Percentiles rank a stretch among this genome's conserved stretches.
Conservation (phyloP, 2,888 invertebrate species). For the Pterostichus madidus region DNA sequence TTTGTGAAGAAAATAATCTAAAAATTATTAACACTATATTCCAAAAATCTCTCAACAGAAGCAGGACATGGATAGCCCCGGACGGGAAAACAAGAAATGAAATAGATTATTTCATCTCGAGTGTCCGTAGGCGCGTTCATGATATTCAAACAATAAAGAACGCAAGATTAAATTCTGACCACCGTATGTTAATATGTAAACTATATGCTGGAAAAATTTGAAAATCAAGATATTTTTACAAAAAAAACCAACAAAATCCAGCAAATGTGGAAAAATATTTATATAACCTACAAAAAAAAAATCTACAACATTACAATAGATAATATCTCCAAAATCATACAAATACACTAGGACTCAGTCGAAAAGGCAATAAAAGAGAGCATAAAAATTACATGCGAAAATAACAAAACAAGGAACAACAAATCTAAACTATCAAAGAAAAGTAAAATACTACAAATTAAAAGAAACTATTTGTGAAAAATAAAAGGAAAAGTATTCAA, state of each 20-base stretch:
- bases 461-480: not conserved
- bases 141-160: not conserved
- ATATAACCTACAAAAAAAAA: not conserved
- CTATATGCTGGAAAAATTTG: not conserved
- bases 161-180: not conserved
- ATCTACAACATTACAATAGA: not conserved
- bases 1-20: too few relatives aligned
- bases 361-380: not conserved
- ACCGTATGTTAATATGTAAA: slow-evolving; percentile 17
- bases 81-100: not conserved
- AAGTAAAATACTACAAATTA: not conserved
- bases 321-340: not conserved
- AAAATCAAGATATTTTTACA: not conserved
- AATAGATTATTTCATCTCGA: slow-evolving; percentile 9
- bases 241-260: too few relatives aligned
- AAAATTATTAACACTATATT: slow-evolving; percentile 16
- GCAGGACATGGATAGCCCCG: slow-evolving; percentile 2
- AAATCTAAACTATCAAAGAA: not conserved
- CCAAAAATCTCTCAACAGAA: not conserved
- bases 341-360: not conserved
- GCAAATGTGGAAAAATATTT: not conserved
- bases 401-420: not conserved
- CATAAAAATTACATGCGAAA: not conserved
- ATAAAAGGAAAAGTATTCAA: not conserved
- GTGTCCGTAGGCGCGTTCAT: not conserved